Evolutionary conservation across 2,888 invertebrate species (phyloP).

Genomic region (Biston betularia): DNA sequence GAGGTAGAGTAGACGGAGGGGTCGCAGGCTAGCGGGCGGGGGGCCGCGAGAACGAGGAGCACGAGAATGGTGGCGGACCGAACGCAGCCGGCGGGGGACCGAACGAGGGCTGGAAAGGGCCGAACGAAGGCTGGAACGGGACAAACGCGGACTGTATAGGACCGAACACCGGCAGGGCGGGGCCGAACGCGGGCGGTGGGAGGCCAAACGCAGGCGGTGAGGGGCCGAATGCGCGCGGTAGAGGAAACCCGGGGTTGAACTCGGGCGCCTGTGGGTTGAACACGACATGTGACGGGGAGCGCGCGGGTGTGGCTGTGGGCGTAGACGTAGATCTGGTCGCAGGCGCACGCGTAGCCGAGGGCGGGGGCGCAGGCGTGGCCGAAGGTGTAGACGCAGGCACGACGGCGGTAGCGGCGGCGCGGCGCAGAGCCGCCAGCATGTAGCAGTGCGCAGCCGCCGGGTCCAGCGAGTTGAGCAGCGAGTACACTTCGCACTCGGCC

Average conservation of each 20-base stretch:
- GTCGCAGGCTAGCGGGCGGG: not conserved
- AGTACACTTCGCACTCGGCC: conserved; percentile 62
- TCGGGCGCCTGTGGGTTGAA: conserved; percentile 39
- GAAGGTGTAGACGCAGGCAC: too few species aligned
- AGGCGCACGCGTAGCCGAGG: not conserved
- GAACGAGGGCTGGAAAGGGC: not conserved
- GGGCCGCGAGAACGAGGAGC: not conserved
- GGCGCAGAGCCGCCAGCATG: conserved; percentile 58
- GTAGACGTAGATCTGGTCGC: not conserved
- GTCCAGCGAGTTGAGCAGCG: conserved; percentile 57
- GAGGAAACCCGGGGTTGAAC: conserved; percentile 11
- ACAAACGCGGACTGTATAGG: not conserved
- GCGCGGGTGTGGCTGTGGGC: conserved; percentile 3
- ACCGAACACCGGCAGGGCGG: not conserved
- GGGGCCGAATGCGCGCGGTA: not conserved
- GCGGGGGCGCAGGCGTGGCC: too few species aligned
- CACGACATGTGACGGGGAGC: conserved; percentile 1
- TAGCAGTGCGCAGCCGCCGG: conserved; percentile 63
- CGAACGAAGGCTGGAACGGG: not conserved
- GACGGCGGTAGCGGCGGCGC: conserved; percentile 43
- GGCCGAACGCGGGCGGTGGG: not conserved
- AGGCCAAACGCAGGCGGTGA: too few species aligned
- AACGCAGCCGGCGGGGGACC: not conserved
- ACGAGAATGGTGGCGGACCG: not conserved
- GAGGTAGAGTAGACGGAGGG: not conserved